phyloP scores from a whole-genome alignment of 2,113 vertebrate genomes.

The Ornithorhynchus anatinus region DNA sequence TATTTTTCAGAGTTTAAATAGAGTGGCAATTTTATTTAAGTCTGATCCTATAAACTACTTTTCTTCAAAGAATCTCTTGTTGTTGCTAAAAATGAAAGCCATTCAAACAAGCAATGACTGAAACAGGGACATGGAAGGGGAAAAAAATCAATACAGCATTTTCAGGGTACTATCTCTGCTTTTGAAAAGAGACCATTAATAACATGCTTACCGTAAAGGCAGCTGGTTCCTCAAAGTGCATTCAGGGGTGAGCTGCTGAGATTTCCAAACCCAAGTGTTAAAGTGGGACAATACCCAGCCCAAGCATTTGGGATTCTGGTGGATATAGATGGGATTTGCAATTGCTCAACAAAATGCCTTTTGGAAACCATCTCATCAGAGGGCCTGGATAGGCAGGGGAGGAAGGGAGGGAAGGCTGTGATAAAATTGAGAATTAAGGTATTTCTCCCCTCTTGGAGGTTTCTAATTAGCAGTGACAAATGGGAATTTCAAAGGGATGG shows the following conservation, averaged over 20 bases:
- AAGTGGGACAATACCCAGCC: constrained; percentile 45
- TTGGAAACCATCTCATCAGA: neutral
- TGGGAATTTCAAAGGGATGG: neutral
- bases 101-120: constrained; percentile 75
- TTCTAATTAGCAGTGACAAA: neutral
- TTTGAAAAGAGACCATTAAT: constrained; percentile 79
- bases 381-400: neutral
- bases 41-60: constrained; percentile 66
- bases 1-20: constrained; percentile 75
- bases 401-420: neutral
- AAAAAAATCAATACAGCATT: constrained; percentile 73
- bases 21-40: constrained; percentile 76
- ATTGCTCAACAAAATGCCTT: neutral
- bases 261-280: constrained; percentile 54
- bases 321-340: neutral
- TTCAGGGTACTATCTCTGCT: constrained; percentile 74
- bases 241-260: constrained; percentile 72
- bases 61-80: constrained; percentile 69
- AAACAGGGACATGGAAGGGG: constrained; percentile 68
- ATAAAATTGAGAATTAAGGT: neutral
- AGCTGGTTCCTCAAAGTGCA: constrained; percentile 75
- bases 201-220: constrained; percentile 73
- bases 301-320: constrained; percentile 42
- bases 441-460: neutral
- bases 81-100: constrained; percentile 78